phyloP scores from a whole-genome alignment of 2,888 invertebrate genomes.

The Hypena proboscidalis region DNA sequence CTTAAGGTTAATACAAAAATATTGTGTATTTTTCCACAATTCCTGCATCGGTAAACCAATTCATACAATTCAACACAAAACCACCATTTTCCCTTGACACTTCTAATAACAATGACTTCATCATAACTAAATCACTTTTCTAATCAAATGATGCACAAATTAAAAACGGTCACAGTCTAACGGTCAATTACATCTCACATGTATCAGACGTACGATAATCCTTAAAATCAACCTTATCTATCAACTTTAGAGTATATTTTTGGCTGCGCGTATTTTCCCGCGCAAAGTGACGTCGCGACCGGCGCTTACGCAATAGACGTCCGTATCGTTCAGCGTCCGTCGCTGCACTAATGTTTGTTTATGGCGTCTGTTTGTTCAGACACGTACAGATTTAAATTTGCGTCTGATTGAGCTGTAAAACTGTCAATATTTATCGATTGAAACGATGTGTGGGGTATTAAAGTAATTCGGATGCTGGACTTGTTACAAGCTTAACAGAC shows the following conservation, averaged over 20 bases:
- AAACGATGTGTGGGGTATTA: constrained; percentile 24
- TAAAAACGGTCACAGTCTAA: constrained; percentile 51
- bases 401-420: constrained; percentile 42
- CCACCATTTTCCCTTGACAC: constrained; percentile 18
- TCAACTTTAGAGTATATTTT: constrained; percentile 18
- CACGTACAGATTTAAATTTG: constrained; percentile 38
- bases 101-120: constrained; percentile 34
- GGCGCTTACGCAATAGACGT: constrained; percentile 38
- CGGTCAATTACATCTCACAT: constrained; percentile 39
- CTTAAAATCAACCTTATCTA: constrained; percentile 33
- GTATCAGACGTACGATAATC: constrained; percentile 37
- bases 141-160: constrained; percentile 48
- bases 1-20: too few species aligned
- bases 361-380: constrained; percentile 38
- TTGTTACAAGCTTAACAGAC: too few species aligned
- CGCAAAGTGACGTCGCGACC: constrained; percentile 42
- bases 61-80: too few species aligned
- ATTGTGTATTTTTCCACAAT: constrained; percentile 5
- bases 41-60: too few species aligned
- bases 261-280: constrained; percentile 14
- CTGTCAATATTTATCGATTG: constrained; percentile 42
- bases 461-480: not conserved
- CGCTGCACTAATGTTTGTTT: constrained; percentile 59
- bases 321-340: constrained; percentile 43
- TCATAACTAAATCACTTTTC: constrained; percentile 36